These are phyloP conservation scores for Limnephilus lunatus DNA, from an alignment of 2,888 invertebrate species.

Conservation along the genomic window DNA sequence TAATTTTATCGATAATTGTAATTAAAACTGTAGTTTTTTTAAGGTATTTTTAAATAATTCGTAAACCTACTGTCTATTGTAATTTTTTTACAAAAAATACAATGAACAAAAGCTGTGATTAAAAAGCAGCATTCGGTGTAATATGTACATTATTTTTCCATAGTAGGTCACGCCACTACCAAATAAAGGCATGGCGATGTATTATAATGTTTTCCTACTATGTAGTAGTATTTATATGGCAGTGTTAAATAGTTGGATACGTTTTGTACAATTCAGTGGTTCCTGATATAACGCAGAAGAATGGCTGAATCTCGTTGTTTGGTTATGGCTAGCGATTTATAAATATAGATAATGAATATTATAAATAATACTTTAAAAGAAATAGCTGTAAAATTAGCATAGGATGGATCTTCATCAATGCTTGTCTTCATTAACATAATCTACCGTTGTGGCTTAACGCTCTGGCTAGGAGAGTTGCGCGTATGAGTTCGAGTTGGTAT, in stretches of 20 bases:
- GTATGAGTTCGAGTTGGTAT: conserved; percentile 59
- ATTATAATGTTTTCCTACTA: not conserved
- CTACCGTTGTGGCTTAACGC: conserved; percentile 55
- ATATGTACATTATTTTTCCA: not conserved
- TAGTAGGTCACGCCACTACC: not conserved
- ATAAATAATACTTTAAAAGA: conserved; percentile 42
- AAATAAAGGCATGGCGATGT: not conserved
- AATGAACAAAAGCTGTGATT: not conserved
- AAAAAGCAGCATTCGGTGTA: not conserved
- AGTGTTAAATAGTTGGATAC: not conserved
- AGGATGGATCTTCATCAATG: conserved; percentile 42
- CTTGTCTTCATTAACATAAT: conserved; percentile 59
- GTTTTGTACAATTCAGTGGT: not conserved
- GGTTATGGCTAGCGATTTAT: conserved; percentile 44
- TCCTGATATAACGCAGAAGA: not conserved
- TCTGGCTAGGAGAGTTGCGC: conserved; percentile 59
- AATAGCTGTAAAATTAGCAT: conserved; percentile 51
- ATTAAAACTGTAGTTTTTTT: not conserved
- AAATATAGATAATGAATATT: conserved; percentile 41
- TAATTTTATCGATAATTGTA: not conserved
- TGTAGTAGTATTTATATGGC: not conserved
- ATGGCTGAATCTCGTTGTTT: conserved; percentile 33
- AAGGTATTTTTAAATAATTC: not conserved
- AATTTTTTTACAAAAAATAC: not conserved
- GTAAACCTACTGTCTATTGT: not conserved